These are phyloP conservation scores for Lordiphosa stackelbergi DNA, from an alignment of 1,140 invertebrate genomes.

Conservation along the genomic window DNA sequence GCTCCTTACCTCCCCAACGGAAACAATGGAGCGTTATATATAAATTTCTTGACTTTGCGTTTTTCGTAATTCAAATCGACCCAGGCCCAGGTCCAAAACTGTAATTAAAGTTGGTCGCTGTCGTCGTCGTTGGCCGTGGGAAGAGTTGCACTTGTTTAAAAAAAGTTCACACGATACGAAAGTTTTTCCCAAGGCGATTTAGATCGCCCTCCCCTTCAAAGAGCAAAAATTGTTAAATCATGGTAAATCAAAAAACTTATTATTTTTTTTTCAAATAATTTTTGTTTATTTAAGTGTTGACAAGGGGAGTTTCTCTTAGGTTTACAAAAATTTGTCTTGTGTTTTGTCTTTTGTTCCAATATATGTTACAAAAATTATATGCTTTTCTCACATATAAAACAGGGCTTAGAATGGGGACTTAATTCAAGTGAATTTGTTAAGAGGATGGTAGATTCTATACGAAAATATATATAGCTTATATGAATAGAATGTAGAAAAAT, in stretches of 20 bases:
- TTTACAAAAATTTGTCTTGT: constrained; percentile 35
- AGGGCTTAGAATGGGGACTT: too few species aligned
- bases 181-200: constrained; percentile 64
- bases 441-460: too few species aligned
- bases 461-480: too few species aligned
- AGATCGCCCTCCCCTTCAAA: constrained; percentile 19
- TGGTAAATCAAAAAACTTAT: constrained; percentile 33
- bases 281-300: constrained; percentile 31
- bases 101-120: constrained; percentile 61
- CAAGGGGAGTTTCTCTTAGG: constrained; percentile 22
- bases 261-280: constrained; percentile 25
- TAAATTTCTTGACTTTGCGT: constrained; percentile 61
- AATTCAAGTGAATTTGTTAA: too few species aligned
- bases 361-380: constrained; percentile 56
- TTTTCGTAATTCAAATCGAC: constrained; percentile 55
- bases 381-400: constrained; percentile 13
- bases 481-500: too few species aligned
- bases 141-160: constrained; percentile 68
- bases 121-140: constrained; percentile 48
- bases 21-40: constrained; percentile 61
- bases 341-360: constrained; percentile 23
- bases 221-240: constrained; percentile 43
- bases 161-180: constrained; percentile 63
- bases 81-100: constrained; percentile 42
- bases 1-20: constrained; percentile 50